These are phyloP conservation scores for Echiichthys vipera DNA, from an alignment of 2,797 vertebrate species.

Conservation along the genomic window DNA sequence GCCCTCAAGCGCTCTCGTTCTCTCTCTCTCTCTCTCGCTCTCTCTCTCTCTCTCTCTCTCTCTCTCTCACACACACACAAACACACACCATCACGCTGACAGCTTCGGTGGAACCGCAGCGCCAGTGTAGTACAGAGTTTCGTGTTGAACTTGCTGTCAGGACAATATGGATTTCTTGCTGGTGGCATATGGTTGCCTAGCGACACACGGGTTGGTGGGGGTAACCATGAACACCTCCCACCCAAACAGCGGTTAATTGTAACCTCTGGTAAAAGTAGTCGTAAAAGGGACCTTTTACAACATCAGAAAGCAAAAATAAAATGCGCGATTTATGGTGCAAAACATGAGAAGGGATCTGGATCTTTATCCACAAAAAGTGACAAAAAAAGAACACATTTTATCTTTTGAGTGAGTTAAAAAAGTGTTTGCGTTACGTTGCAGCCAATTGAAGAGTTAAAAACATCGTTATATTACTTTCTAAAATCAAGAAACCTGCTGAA, in stretches of 20 bases:
- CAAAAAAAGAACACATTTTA: too few relatives aligned
- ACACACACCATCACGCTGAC: slow-evolving; percentile 30
- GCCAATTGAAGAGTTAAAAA: too few relatives aligned
- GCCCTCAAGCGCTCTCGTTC: slow-evolving; percentile 31
- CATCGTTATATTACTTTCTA: too few relatives aligned
- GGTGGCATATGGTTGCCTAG: slow-evolving; percentile 74
- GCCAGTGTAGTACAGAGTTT: slow-evolving; percentile 30
- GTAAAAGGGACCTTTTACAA: not conserved
- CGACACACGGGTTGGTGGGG: slow-evolving; percentile 40
- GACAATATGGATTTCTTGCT: slow-evolving; percentile 76
- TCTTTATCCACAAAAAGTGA: too few relatives aligned
- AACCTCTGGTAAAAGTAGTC: not conserved
- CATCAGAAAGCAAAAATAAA: not conserved
- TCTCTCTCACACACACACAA: slow-evolving; percentile 21
- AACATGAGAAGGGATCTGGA: too few relatives aligned
- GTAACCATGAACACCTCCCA: slow-evolving; percentile 49
- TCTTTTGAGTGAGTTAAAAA: too few relatives aligned
- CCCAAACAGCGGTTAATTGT: not conserved
- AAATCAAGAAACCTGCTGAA: too few relatives aligned
- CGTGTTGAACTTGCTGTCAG: slow-evolving; percentile 65
- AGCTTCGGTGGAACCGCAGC: slow-evolving; percentile 38
- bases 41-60: not conserved
- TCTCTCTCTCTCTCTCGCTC: slow-evolving; percentile 3
- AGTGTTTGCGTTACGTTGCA: too few relatives aligned
- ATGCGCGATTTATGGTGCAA: too few relatives aligned